Base-by-base conservation (phyloP, 1,140 invertebrate species). In the Diachasma alloeum region DNA sequence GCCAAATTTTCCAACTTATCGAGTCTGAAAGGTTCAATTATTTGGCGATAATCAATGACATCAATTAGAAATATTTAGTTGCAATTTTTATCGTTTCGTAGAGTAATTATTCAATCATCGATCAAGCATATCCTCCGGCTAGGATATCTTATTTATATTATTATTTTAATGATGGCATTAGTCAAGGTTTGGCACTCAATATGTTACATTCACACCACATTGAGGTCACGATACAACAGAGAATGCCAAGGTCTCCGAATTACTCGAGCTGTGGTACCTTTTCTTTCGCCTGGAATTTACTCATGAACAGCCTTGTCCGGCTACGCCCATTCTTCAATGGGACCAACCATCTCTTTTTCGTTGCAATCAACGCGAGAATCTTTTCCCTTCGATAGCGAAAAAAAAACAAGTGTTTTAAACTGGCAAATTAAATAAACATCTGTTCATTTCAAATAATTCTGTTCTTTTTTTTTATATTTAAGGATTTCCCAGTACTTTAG, bases 211-310 rank as follows among this genome's bases (percentile, higher is more conserved):
- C 24, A 63, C 59, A 10, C 6, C 26, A 10, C 19, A 63, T 63
- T 63, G 59, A 19, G 59, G 59, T 63, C 8, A 63, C 48, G n/a
- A 56, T 56, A 56, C 48, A 63, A 24, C 59, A 26, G 24, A 63
- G 59, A 63, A 63, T 63, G 24, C 59, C 59, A 63, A 63, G 59
- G 59, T 26, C 59, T 63, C 59, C 24, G 59, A 63, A 63, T 63
- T 63, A 63, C 59, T 63, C 4, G 6, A 10, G n/a, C n/a, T 6
- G 19, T 17, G 59, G 24, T 63, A 63, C 19, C 59, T 4, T 63
- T 63, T 63, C 59, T 31, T 26, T 63, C 59, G 22, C 59, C 48
- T 17, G 24, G 5, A 22, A 63, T 1, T 63, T 6, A 63, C 6
- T 13, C 1, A 22, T 15, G 24, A 63, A 63, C 24, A 63, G 59